Conservation (phyloP, 2,797 vertebrate species). For the Hephaestus fuliginosus region DNA sequence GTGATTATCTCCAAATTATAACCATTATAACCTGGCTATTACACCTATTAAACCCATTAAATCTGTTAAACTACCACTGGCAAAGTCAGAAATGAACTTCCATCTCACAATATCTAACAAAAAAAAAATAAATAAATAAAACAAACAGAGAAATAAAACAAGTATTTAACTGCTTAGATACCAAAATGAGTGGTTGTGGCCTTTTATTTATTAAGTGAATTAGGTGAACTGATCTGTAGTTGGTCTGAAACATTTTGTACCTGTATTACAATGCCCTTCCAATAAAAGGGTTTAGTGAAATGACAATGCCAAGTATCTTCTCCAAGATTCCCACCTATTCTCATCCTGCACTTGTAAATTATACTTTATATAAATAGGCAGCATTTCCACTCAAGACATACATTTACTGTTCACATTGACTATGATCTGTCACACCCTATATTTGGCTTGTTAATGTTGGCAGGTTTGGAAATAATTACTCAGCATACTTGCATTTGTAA, state of each 20-base stretch:
- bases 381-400: neutral
- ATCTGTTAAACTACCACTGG: neutral
- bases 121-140: neutral
- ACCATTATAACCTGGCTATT: neutral
- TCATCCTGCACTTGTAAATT: neutral
- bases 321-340: neutral
- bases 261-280: neutral
- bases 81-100: neutral
- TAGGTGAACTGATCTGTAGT: neutral
- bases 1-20: neutral
- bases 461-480: constrained; percentile 5
- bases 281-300: too few relatives aligned
- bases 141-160: neutral
- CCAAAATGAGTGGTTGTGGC: too few relatives aligned
- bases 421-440: neutral
- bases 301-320: neutral
- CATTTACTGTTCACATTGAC: neutral
- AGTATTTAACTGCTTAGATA: neutral
- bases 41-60: too few relatives aligned
- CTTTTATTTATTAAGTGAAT: neutral
- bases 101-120: neutral
- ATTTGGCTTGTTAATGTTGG: constrained; percentile 5
- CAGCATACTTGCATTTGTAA: neutral
- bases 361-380: neutral
- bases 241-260: neutral